Evolutionary conservation across 2,113 vertebrate genomes (phyloP).

Genomic region (Myotis brandtii): DNA sequence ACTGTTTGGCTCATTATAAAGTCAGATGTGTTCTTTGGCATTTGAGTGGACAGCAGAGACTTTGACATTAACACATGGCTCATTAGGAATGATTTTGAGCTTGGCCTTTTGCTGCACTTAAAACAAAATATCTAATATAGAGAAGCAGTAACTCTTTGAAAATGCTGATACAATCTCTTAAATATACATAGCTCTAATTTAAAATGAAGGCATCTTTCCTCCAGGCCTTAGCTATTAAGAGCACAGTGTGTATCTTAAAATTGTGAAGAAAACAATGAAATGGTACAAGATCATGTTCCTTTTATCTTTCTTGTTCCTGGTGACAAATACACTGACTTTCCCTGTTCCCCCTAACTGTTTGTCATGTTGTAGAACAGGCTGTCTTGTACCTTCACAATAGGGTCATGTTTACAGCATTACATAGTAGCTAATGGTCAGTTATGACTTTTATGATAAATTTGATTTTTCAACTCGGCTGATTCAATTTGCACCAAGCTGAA

Average conservation of each 20-base stretch:
- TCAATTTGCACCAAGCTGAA: constrained; percentile 47
- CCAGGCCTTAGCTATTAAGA: constrained; percentile 70
- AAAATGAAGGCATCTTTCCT: constrained; percentile 65
- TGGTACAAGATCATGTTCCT: constrained; percentile 40
- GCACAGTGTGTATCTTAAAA: constrained; percentile 27
- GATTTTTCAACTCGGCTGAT: constrained; percentile 53
- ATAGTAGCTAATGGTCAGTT: constrained; percentile 36
- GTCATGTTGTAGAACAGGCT: constrained; percentile 52
- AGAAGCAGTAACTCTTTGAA: constrained; percentile 70
- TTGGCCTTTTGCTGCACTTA: constrained; percentile 81
- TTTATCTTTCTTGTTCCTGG: constrained; percentile 57
- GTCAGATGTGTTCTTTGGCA: constrained; percentile 86
- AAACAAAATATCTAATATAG: constrained; percentile 81
- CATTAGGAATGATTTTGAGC: constrained; percentile 85
- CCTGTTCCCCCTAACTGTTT: not conserved
- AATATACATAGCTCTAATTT: constrained; percentile 67
- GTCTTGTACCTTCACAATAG: not conserved
- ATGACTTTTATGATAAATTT: constrained; percentile 56
- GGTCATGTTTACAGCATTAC: not conserved
- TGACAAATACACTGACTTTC: constrained; percentile 47
- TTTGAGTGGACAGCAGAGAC: constrained; percentile 86
- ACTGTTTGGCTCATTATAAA: constrained; percentile 87
- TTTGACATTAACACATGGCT: constrained; percentile 84
- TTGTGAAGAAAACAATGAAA: constrained; percentile 38
- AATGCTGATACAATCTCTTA: constrained; percentile 71